Conservation (phyloP, 30 jellyfish, hydroid and myxozoan genomes). For the Hydractinia symbiolongicarpus region DNA sequence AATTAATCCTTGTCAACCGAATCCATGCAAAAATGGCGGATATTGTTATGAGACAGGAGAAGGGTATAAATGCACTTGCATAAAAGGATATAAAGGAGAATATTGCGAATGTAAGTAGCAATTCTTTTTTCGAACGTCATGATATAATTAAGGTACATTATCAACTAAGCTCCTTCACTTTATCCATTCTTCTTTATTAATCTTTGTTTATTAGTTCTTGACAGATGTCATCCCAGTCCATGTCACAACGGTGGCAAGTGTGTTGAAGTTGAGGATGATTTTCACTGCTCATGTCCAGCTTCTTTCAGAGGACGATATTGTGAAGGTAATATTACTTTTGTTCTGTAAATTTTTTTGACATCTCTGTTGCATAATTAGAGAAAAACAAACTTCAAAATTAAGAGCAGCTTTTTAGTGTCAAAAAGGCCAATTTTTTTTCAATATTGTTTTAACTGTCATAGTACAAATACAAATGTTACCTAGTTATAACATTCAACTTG, state of each 20-base stretch:
- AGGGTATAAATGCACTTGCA: constrained; percentile 84
- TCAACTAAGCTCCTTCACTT: too few species aligned
- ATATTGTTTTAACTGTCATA: too few species aligned
- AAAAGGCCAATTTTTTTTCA: too few species aligned
- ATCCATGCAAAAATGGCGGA: constrained; percentile 93
- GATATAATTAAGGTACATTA: background rate
- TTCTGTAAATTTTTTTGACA: too few species aligned
- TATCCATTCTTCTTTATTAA: too few species aligned
- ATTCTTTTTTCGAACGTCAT: background rate
- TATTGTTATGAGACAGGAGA: constrained; percentile 87
- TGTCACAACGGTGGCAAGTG: constrained; percentile 78
- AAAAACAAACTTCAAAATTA: too few species aligned
- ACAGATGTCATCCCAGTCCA: constrained; percentile 91
- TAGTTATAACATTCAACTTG: too few species aligned
- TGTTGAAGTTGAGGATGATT: constrained; percentile 78
- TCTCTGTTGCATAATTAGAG: too few species aligned
- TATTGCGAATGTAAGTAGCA: constrained; percentile 65
- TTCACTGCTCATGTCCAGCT: constrained; percentile 72
- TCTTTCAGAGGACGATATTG: constrained; percentile 81
- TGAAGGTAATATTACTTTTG: constrained; percentile 41
- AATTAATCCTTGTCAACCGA: constrained; percentile 90
- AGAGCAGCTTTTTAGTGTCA: too few species aligned
- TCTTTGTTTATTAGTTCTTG: constrained; percentile 43
- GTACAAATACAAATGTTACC: too few species aligned
- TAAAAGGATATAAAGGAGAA: constrained; percentile 80